Evolutionary conservation across 2,113 vertebrate species (phyloP).

Genomic region (Neodon shergylaensis): DNA sequence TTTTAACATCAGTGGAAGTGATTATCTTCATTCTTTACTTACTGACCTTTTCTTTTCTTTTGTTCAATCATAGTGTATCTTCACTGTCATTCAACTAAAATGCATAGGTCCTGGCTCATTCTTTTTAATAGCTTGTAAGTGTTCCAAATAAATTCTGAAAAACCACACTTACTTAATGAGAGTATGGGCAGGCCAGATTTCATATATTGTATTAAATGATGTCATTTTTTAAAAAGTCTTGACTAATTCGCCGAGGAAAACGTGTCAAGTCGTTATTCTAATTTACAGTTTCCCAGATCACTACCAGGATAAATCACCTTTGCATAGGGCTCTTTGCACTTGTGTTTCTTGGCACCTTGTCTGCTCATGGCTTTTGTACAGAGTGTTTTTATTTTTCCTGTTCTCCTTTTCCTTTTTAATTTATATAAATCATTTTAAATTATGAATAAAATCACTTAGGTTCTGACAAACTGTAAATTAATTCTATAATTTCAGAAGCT

Average conservation of each 20-base stretch:
- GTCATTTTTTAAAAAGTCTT: neutral
- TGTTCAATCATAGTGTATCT: neutral
- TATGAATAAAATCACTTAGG: neutral
- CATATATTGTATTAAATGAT: neutral
- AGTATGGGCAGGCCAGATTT: neutral
- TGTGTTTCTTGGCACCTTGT: neutral
- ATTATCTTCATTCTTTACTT: neutral
- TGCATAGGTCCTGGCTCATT: neutral
- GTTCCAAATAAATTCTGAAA: neutral
- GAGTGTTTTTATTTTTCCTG: neutral
- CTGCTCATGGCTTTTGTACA: neutral
- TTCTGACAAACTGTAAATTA: neutral
- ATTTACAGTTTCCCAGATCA: neutral
- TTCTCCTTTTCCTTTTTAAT: neutral
- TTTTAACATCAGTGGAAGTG: neutral
- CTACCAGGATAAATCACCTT: neutral
- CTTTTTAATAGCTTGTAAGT: neutral
- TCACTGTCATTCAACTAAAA: neutral
- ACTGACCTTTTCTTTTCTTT: neutral
- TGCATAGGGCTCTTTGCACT: neutral
- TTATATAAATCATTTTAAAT: neutral
- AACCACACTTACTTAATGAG: neutral
- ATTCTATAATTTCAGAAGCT: neutral
- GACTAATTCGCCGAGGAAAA: neutral
- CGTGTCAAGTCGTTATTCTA: neutral